Evolutionary conservation across 37 sponge, comb jelly and placozoan genomes (phyloP).

Genomic region (Geodia barretti): DNA sequence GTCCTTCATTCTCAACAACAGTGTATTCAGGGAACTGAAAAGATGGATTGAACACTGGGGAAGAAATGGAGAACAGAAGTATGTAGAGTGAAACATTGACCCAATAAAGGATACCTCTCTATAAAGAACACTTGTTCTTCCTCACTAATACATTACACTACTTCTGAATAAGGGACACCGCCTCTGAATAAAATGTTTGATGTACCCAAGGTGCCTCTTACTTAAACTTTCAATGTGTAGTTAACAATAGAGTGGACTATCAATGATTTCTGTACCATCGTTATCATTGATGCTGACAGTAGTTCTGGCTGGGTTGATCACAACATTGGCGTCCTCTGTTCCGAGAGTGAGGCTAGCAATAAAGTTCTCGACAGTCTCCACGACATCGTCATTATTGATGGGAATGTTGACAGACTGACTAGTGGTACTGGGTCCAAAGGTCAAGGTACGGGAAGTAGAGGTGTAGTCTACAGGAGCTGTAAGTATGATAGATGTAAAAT

Average conservation of each 20-base stretch:
- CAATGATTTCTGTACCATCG: slow-evolving; percentile 23
- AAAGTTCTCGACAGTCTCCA: background rate
- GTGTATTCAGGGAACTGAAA: background rate
- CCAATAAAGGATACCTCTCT: no score
- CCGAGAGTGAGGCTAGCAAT: background rate
- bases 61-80: no score
- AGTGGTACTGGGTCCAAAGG: background rate
- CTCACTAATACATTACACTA: no score
- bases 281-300: slow-evolving; percentile 11
- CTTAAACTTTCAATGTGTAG: no score
- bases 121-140: no score
- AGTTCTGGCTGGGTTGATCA: background rate
- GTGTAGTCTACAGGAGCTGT: slow-evolving; percentile 8
- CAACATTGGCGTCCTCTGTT: background rate
- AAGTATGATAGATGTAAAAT: no score
- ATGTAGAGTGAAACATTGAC: no score
- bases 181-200: background rate
- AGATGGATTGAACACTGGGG: background rate
- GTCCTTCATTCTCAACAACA: background rate
- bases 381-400: slow-evolving; percentile 4
- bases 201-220: background rate
- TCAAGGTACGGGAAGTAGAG: background rate
- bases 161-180: background rate
- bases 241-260: no score
- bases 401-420: background rate